Evolutionary conservation across 30 jellyfish, hydroid and myxozoan genomes (phyloP).

Genomic region (Aurelia aurita complex sp. Pacific): DNA sequence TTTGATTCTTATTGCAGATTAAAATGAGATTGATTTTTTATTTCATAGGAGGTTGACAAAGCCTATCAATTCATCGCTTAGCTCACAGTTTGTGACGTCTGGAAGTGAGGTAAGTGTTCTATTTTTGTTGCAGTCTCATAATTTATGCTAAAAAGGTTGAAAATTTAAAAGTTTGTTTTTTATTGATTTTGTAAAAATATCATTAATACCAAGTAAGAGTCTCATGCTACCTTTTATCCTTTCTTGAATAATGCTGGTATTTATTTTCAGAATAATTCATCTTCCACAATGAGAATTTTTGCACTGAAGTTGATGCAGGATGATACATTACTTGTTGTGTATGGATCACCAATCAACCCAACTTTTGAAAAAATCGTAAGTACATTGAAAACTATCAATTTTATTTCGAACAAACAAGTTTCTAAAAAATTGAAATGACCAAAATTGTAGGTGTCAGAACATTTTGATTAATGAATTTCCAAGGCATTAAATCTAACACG

Average conservation of each 20-base stretch:
- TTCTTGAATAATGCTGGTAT: not conserved
- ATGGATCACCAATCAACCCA: constrained; percentile 67
- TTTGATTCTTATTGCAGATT: too few species aligned
- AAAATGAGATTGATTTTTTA: not conserved
- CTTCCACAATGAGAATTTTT: constrained; percentile 5
- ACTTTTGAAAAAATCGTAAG: constrained; percentile 68
- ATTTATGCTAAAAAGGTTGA: not conserved
- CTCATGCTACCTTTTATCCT: too few species aligned
- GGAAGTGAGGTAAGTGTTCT: constrained; percentile 23
- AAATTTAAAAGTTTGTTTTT: not conserved
- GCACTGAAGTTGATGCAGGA: constrained; percentile 35
- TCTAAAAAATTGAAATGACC: too few species aligned
- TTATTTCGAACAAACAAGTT: too few species aligned
- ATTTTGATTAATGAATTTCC: too few species aligned
- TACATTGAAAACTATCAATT: not conserved
- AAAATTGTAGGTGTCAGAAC: too few species aligned
- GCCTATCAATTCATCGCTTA: constrained; percentile 42
- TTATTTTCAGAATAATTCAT: constrained; percentile 8
- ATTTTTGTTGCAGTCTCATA: not conserved
- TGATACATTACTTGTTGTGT: constrained; percentile 47
- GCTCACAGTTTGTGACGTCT: constrained; percentile 17
- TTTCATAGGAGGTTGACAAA: constrained; percentile 42
- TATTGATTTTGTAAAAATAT: not conserved
- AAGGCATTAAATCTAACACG: too few species aligned
- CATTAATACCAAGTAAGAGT: too few species aligned